phyloP scores from a whole-genome alignment of 2,113 vertebrate genomes.

The Chloropsis cyanopogon region DNA sequence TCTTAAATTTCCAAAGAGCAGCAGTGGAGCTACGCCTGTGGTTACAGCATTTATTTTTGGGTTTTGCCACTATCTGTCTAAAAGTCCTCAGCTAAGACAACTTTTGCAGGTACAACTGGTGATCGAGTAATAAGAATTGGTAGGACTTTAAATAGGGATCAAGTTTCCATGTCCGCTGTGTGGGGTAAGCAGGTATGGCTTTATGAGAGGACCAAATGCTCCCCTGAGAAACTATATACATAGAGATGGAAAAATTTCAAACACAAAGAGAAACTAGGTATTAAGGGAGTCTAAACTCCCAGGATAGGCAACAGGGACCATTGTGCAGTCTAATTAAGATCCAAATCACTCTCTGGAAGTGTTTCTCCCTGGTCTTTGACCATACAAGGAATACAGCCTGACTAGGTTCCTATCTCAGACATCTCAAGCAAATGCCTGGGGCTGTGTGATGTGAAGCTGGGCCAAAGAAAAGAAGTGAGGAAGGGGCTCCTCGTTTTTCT shows the following conservation, averaged over 20 bases:
- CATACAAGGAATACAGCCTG: conserved; percentile 10
- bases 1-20: conserved; percentile 28
- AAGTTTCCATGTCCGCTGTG: background rate
- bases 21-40: background rate
- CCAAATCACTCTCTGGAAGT: background rate
- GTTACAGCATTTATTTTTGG: background rate
- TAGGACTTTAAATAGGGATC: background rate
- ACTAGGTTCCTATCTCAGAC: background rate
- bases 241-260: background rate
- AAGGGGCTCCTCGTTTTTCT: background rate
- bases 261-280: background rate
- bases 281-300: background rate
- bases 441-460: background rate
- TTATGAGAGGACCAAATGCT: background rate
- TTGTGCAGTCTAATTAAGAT: background rate
- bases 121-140: background rate
- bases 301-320: background rate
- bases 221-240: background rate
- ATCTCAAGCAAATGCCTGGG: conserved; percentile 7
- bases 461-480: conserved; percentile 2
- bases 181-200: background rate
- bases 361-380: background rate
- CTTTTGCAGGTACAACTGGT: background rate
- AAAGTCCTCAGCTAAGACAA: background rate
- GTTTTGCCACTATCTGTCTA: background rate